phyloP scores from a whole-genome alignment of 2,888 invertebrate species.

The Campoplex capitator region DNA sequence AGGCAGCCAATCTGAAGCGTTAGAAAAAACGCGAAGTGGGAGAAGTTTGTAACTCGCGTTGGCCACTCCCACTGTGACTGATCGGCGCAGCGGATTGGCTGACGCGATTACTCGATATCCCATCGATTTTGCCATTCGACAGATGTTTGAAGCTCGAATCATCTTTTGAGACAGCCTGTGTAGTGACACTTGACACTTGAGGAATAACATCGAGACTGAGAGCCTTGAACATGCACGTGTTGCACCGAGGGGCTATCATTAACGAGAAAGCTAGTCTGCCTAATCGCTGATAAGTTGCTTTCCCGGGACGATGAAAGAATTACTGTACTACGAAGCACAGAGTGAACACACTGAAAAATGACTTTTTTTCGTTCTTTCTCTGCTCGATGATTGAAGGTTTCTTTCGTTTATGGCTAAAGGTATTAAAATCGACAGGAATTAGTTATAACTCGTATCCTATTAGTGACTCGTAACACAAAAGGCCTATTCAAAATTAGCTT shows the following conservation, averaged over 20 bases:
- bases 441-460: neutral
- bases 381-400: neutral
- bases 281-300: constrained; percentile 64
- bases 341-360: neutral
- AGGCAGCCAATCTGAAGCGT: no score
- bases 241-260: constrained; percentile 53
- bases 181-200: neutral
- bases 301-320: constrained; percentile 48
- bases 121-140: neutral
- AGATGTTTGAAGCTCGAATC: neutral
- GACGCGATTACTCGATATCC: neutral
- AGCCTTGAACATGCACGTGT: constrained; percentile 41
- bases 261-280: constrained; percentile 65
- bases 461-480: neutral
- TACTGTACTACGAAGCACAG: neutral
- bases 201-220: constrained; percentile 30
- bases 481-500: neutral
- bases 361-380: neutral
- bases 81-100: neutral
- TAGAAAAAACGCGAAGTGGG: no score
- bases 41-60: no score
- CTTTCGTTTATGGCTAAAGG: neutral
- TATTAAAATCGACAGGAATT: neutral
- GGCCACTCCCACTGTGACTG: no score
- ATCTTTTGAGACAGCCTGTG: neutral